phyloP scores from a whole-genome alignment of 2,113 vertebrate species.

The Acrocephalus arundinaceus region DNA sequence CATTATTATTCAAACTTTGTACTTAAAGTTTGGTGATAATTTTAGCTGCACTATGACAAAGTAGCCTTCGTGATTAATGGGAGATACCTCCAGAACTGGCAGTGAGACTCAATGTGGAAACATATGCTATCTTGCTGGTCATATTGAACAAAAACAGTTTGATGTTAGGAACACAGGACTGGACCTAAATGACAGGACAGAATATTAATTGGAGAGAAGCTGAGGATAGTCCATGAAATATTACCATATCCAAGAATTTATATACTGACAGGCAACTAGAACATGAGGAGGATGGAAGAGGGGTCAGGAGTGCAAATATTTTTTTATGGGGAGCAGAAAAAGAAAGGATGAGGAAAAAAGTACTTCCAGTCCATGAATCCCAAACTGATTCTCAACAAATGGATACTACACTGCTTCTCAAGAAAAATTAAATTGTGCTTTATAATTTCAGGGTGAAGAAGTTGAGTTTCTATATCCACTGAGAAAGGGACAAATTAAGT shows the following conservation, averaged over 20 bases:
- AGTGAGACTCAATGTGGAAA: not conserved
- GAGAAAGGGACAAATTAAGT: not conserved
- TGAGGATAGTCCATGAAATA: not conserved
- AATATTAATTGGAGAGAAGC: slow-evolving; percentile 16
- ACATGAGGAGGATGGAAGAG: not conserved
- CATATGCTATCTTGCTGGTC: not conserved
- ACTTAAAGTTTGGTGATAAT: slow-evolving; percentile 35
- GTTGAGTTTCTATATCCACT: not conserved
- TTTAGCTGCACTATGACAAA: slow-evolving; percentile 42
- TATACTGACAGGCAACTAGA: not conserved
- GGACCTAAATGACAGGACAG: not conserved
- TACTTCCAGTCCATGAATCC: not conserved
- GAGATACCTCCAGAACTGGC: slow-evolving; percentile 3
- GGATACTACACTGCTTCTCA: not conserved
- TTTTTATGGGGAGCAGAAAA: not conserved
- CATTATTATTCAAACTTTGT: slow-evolving; percentile 42
- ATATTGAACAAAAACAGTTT: slow-evolving; percentile 21
- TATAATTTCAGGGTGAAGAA: not conserved
- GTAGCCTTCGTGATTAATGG: slow-evolving; percentile 37
- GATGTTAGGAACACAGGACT: not conserved
- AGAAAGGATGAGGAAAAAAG: not conserved
- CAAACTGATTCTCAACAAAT: not conserved
- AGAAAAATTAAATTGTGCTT: not conserved
- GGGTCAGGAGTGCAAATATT: not conserved
- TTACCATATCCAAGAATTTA: not conserved